These are phyloP conservation scores for Onychomys arenicola DNA, from an alignment of 2,797 vertebrate species.

Conservation along the genomic window DNA sequence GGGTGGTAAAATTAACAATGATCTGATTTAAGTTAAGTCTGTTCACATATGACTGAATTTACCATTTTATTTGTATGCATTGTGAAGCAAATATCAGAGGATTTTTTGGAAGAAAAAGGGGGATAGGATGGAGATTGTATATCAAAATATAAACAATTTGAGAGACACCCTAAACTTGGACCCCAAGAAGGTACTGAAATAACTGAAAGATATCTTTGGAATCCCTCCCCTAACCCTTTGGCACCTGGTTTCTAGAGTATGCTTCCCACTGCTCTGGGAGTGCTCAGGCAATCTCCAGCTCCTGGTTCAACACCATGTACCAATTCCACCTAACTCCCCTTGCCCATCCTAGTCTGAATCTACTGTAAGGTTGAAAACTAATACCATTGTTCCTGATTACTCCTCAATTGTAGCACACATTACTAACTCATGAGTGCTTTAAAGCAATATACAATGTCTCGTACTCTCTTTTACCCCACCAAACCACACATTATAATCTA, in stretches of 20 bases:
- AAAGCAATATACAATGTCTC: neutral
- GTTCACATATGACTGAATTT: neutral
- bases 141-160: slow-evolving; percentile 22
- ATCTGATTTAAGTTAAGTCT: slow-evolving; percentile 5
- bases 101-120: neutral
- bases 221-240: neutral
- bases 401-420: neutral
- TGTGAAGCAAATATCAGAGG: neutral
- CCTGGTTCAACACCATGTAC: neutral
- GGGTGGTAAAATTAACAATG: slow-evolving; percentile 36
- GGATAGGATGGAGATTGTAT: neutral
- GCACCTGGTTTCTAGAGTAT: neutral
- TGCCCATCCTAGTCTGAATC: neutral
- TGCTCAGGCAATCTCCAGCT: neutral
- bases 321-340: neutral
- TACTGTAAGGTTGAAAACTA: neutral
- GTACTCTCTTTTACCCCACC: neutral
- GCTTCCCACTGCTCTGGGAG: neutral
- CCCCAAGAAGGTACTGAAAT: neutral
- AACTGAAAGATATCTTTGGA: neutral
- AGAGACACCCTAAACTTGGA: neutral
- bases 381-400: neutral
- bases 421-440: neutral
- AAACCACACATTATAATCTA: neutral
- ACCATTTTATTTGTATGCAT: neutral